Percentiles rank a stretch among this genome's conserved stretches.
These are phyloP conservation scores for Drosophila borborema DNA, from an alignment of 2,888 invertebrate species.

Conservation along the genomic window DNA sequence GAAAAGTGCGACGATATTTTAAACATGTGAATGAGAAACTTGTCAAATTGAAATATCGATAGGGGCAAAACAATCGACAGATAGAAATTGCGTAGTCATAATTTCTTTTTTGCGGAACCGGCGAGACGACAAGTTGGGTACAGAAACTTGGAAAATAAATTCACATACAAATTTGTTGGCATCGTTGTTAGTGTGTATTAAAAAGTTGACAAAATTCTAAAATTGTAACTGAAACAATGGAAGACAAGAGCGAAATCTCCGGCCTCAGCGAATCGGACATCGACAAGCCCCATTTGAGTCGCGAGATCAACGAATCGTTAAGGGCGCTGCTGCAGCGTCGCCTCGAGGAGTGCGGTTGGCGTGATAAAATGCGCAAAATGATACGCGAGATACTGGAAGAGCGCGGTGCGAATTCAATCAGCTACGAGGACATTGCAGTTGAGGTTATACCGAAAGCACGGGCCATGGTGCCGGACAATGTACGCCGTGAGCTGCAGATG, in stretches of 20 bases:
- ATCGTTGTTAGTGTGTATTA: neutral
- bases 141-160: neutral
- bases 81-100: neutral
- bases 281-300: neutral
- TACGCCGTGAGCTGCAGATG: neutral
- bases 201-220: neutral
- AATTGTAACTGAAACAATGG: neutral
- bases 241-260: neutral
- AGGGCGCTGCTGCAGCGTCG: slow-evolving; percentile 91
- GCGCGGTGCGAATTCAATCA: neutral
- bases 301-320: slow-evolving; percentile 79
- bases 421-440: neutral
- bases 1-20: no score
- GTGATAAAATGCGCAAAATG: slow-evolving; percentile 93
- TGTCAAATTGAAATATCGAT: neutral
- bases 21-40: no score
- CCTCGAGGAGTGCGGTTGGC: slow-evolving; percentile 96
- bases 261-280: neutral
- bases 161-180: neutral
- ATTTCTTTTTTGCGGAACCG: neutral
- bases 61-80: neutral
- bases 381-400: slow-evolving; percentile 85
- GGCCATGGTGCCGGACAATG: neutral
- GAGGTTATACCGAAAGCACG: neutral
- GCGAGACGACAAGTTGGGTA: neutral